Conservation (phyloP, 2,888 invertebrate genomes). For the Julus scanicus region DNA sequence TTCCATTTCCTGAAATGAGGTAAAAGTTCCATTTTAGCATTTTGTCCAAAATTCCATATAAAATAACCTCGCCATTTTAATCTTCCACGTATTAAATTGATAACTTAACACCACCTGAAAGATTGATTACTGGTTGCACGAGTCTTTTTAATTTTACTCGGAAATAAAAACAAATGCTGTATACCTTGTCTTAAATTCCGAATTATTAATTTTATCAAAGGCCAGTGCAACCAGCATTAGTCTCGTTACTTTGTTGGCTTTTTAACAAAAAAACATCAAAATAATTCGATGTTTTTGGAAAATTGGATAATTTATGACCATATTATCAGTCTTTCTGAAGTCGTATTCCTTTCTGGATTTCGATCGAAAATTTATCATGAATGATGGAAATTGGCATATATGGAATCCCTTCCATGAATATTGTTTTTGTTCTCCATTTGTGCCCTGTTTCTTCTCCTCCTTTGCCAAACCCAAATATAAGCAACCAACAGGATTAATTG, state of each 20-base stretch:
- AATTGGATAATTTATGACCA: slow-evolving; percentile 23
- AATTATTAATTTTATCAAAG: neutral
- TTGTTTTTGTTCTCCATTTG: neutral
- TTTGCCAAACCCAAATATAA: slow-evolving; percentile 90
- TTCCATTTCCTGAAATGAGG: neutral
- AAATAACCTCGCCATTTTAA: too few species aligned
- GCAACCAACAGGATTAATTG: slow-evolving; percentile 88
- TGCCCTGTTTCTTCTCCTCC: slow-evolving; percentile 64
- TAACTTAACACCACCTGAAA: too few species aligned
- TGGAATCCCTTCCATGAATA: slow-evolving; percentile 13
- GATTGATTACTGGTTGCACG: too few species aligned
- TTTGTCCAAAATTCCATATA: neutral
- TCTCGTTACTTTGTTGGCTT: neutral
- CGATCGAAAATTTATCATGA: neutral
- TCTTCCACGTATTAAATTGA: too few species aligned
- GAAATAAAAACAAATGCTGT: too few species aligned
- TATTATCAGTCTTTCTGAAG: neutral
- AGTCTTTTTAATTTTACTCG: too few species aligned
- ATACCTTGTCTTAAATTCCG: too few species aligned
- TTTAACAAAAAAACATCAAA: neutral
- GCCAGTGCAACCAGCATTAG: neutral
- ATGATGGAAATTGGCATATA: slow-evolving; percentile 49
- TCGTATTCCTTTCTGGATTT: neutral
- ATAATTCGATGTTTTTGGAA: neutral
- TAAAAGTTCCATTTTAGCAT: neutral